These are phyloP conservation scores for Shinisaurus crocodilurus DNA, from an alignment of 2,113 vertebrate genomes.

Conservation along the genomic window DNA sequence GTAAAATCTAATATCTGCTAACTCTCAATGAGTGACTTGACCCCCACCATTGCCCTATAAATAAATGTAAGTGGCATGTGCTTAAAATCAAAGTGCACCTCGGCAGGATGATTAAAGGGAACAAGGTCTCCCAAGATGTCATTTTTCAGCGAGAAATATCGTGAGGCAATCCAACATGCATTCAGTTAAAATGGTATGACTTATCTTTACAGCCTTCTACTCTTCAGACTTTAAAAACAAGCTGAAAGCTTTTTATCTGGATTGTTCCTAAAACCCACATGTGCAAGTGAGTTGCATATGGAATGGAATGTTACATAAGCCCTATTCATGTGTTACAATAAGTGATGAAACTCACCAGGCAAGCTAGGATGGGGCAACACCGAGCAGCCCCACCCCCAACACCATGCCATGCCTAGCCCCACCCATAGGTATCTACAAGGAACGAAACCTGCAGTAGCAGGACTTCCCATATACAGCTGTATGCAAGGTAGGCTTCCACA, in stretches of 20 bases:
- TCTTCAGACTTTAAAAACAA: neutral
- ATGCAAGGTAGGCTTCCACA: no score
- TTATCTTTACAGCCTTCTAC: constrained; percentile 45
- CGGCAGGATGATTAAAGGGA: constrained; percentile 69
- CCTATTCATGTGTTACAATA: no score
- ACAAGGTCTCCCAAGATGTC: constrained; percentile 58
- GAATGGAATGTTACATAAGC: constrained; percentile 58
- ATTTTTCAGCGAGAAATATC: constrained; percentile 59
- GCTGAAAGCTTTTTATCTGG: constrained; percentile 64
- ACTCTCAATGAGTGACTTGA: constrained; percentile 73
- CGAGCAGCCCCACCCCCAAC: no score
- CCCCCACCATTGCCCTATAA: constrained; percentile 73
- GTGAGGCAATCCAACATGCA: constrained; percentile 64
- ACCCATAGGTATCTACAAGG: no score
- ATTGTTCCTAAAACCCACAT: constrained; percentile 65
- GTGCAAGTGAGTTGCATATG: constrained; percentile 55
- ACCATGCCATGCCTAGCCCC: no score
- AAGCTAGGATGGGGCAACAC: no score
- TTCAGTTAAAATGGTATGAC: constrained; percentile 63
- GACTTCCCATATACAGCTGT: no score
- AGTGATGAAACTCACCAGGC: no score
- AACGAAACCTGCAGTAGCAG: no score
- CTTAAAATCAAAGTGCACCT: constrained; percentile 72
- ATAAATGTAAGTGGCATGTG: constrained; percentile 68
- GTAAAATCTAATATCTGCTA: constrained; percentile 71